Evolutionary conservation across 2,888 invertebrate species (phyloP), one percentile per base, ranked within the genome.

Genomic region (Ryuthela nishihirai): DNA sequence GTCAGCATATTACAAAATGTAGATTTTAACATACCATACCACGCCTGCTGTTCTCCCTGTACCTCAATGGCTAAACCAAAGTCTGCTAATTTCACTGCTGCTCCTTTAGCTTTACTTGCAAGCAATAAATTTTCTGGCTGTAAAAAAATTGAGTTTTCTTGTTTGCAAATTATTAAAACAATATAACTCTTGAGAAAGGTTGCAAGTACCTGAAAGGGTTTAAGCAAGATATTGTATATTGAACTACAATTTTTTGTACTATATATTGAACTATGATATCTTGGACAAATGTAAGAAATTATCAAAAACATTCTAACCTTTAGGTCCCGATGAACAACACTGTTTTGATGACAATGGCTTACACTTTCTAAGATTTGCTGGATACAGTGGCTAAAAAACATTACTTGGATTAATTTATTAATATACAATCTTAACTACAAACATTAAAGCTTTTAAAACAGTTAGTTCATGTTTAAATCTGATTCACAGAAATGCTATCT

Each of bases 311-410:
- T 24, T 21, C 4, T 40, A 44, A 61, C 61, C 49, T 88, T 98
- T 74, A 99, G 84, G 83, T 98, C 98, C 79, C 98, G 88, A 81
- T 99, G 99, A 72, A 99, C 97, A 74, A 99, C 93, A 73, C 91
- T 92, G 80, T 97, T 95, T 75, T 88, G 86, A 78, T 99, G 99
- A 81, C 99, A 99, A 81, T 99, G 97, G 79, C 98, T 93, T 69
- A 99, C 98, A 72, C 95, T 97, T 82, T 99, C 99, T 79, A 99
- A 83, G 77, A 99, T 99, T 84, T 99, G 99, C 82, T 99, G 99
- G 78, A 99, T 99, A 83, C 99, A 99, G 79, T 99, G 98, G 72
- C 79, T 98, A 38, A 17, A 55, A 42, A 40, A 6, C 6, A 21
- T 12, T 3, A 18, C 20, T 12, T 20, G n/a, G 15, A n/a, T 18